phyloP scores from a whole-genome alignment of 2,113 vertebrate genomes.

The Vombatus ursinus region DNA sequence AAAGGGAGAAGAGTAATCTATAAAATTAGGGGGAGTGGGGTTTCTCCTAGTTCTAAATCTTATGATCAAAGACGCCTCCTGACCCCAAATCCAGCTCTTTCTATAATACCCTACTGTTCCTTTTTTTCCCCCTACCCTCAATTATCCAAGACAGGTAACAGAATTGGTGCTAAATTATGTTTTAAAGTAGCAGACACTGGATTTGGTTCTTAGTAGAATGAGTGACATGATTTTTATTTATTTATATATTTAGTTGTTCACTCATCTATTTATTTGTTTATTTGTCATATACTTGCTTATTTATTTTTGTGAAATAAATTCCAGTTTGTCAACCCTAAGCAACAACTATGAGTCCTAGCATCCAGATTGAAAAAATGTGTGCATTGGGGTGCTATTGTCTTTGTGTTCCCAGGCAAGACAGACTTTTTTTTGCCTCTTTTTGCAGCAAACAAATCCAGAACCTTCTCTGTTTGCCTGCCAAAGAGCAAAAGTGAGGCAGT shows the following conservation, averaged over 20 bases:
- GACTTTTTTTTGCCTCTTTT: neutral
- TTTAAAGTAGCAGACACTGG: neutral
- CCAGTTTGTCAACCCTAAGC: slow-evolving; percentile 23
- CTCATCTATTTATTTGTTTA: neutral
- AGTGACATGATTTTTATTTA: neutral
- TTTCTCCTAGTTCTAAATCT: neutral
- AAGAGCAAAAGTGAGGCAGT: neutral
- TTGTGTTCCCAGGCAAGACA: neutral
- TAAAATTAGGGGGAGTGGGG: neutral
- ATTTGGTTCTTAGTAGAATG: neutral
- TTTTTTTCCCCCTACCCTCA: neutral
- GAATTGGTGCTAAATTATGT: neutral
- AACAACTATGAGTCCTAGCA: slow-evolving; percentile 39
- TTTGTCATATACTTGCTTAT: neutral
- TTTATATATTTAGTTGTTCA: neutral
- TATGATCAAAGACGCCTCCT: neutral
- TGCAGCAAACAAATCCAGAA: neutral
- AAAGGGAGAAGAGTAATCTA: neutral
- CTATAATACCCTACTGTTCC: neutral
- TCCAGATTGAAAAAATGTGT: neutral
- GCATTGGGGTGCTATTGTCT: neutral
- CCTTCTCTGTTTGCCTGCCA: neutral
- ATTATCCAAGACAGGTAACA: neutral
- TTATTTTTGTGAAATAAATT: neutral
- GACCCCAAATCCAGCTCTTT: neutral